Percentiles rank a stretch among this genome's conserved stretches.
phyloP scores from a whole-genome alignment of 1,140 invertebrate species.

The Steinernema feltiae region DNA sequence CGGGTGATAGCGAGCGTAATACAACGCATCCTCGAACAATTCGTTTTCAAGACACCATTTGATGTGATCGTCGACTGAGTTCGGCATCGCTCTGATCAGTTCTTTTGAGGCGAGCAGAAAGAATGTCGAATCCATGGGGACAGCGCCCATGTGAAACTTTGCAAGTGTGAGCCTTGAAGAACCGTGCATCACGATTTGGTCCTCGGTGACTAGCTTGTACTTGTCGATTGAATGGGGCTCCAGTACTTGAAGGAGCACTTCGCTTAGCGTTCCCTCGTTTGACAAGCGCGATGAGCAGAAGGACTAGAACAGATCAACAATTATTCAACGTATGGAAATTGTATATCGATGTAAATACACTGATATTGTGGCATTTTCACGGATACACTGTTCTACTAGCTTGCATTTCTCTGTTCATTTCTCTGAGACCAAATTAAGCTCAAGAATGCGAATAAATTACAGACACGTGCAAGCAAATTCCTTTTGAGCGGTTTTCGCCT shows the following conservation, averaged over 20 bases:
- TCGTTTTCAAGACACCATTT: constrained; percentile 50
- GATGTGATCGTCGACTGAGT: constrained; percentile 46
- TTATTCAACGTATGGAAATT: not conserved
- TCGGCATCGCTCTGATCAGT: constrained; percentile 44
- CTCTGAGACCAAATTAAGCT: no score
- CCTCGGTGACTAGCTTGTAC: constrained; percentile 17
- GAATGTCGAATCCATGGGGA: constrained; percentile 16
- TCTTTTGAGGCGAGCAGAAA: constrained; percentile 16
- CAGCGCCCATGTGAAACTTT: constrained; percentile 18
- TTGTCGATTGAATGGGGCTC: constrained; percentile 15
- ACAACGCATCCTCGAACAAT: constrained; percentile 45
- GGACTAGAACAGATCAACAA: not conserved
- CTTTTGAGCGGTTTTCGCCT: no score
- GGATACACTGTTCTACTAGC: not conserved
- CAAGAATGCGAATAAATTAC: no score
- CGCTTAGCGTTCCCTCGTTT: not conserved
- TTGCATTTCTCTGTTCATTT: no score
- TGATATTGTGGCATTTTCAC: not conserved
- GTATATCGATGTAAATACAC: not conserved
- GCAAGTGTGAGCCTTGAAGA: not conserved
- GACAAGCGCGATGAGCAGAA: not conserved
- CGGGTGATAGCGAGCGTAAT: not conserved
- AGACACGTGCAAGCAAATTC: no score
- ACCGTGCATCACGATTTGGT: constrained; percentile 11
- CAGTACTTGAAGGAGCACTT: not conserved